These are phyloP conservation scores for Caenorhabditis virilis DNA, from an alignment of 2,888 invertebrate genomes.

Conservation along the genomic window DNA sequence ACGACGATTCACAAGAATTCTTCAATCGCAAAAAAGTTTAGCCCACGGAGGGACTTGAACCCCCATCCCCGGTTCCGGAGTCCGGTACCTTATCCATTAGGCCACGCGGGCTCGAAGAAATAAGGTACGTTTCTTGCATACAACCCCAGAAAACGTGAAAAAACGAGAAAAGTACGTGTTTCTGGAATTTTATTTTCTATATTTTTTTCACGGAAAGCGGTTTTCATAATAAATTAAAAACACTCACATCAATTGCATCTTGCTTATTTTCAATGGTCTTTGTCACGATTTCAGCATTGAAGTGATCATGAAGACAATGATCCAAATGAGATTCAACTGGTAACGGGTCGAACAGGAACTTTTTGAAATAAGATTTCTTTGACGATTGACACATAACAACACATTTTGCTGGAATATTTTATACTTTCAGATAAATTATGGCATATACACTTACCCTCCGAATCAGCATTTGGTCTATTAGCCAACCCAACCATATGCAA, in stretches of 20 bases:
- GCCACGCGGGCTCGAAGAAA: slow-evolving; percentile 31
- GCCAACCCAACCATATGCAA: slow-evolving; percentile 96
- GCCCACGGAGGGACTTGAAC: slow-evolving; percentile 47
- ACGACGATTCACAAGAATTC: not conserved
- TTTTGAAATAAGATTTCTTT: slow-evolving; percentile 97
- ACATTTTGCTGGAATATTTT: slow-evolving; percentile 75
- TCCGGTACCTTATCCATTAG: slow-evolving; percentile 47
- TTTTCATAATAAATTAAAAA: not conserved
- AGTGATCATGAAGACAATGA: slow-evolving; percentile 96
- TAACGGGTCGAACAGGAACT: slow-evolving; percentile 92
- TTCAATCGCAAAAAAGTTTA: slow-evolving; percentile 6
- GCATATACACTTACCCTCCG: slow-evolving; percentile 75
- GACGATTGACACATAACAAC: slow-evolving; percentile 95
- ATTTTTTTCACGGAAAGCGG: too few species aligned
- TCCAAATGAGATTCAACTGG: slow-evolving; percentile 97
- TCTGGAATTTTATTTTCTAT: not conserved
- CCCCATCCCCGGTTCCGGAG: slow-evolving; percentile 46
- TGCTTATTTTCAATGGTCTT: slow-evolving; percentile 99
- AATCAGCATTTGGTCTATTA: slow-evolving; percentile 87
- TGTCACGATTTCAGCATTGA: slow-evolving; percentile 99
- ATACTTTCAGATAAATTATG: too few species aligned
- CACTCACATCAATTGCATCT: slow-evolving; percentile 84
- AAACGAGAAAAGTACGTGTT: not conserved
- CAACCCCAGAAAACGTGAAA: not conserved
- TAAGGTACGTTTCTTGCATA: not conserved